A percentile compares a stretch with the other conserved stretches of the same genome.
Conservation (phyloP, 2,888 invertebrate species). For the Frankliniella intonsa region DNA sequence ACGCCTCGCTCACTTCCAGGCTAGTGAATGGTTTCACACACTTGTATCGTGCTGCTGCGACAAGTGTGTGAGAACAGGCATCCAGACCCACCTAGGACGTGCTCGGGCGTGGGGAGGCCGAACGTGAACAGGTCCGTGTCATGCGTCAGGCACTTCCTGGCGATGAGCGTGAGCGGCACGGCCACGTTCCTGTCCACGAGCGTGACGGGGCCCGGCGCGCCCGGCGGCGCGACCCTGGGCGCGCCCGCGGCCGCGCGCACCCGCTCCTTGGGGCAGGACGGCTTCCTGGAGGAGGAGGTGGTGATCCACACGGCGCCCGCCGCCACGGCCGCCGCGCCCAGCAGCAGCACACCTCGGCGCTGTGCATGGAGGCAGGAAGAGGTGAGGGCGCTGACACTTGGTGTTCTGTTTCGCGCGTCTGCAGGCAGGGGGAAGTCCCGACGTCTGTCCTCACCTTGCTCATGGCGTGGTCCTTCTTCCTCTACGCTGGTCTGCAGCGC, state of each 20-base stretch:
- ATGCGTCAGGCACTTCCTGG: constrained; percentile 52
- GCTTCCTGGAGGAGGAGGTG: background rate
- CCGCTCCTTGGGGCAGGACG: background rate
- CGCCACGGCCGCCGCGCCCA: constrained; percentile 2
- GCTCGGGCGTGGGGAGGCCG: constrained; percentile 52
- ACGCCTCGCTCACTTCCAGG: background rate
- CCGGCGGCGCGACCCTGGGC: too few species aligned
- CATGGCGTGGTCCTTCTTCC: too few species aligned
- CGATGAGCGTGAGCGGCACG: constrained; percentile 50
- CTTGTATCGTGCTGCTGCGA: too few species aligned
- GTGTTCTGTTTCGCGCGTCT: too few species aligned
- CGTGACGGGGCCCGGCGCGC: constrained; percentile 42
- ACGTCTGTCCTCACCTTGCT: too few species aligned
- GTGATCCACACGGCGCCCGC: background rate
- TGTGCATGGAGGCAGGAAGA: background rate
- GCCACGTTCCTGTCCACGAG: constrained; percentile 50
- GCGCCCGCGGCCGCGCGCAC: background rate
- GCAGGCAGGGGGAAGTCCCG: too few species aligned
- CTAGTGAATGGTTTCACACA: too few species aligned
- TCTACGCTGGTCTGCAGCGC: too few species aligned
- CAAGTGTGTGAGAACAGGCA: too few species aligned
- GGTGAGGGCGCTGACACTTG: too few species aligned
- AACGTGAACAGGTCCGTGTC: constrained; percentile 57
- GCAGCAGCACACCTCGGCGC: background rate
- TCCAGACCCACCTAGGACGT: constrained; percentile 53